phyloP scores from a whole-genome alignment of 2,113 vertebrate species.

The Peromyscus leucopus region DNA sequence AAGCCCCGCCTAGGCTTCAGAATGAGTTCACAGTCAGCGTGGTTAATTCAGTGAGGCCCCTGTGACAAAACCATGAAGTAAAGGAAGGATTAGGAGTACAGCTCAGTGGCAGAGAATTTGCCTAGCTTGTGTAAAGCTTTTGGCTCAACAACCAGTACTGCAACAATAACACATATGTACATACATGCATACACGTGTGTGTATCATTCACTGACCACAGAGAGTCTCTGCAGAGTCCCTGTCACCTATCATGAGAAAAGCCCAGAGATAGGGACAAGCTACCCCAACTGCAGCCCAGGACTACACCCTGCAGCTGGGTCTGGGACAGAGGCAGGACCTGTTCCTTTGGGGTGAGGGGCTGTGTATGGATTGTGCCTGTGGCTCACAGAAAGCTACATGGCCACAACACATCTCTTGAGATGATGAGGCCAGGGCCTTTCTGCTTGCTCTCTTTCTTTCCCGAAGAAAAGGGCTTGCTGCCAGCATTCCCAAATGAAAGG shows the following conservation, averaged over 20 bases:
- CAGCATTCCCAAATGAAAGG: not conserved
- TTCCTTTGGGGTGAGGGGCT: not conserved
- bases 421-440: not conserved
- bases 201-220: accelerated
- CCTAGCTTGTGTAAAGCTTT: not conserved
- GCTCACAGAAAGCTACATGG: too few species aligned
- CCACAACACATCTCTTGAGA: not conserved
- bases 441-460: not conserved
- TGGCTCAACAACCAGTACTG: not conserved
- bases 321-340: accelerated
- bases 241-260: not conserved
- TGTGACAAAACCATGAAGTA: not conserved
- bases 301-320: accelerated
- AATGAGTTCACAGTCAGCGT: not conserved
- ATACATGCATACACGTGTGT: not conserved
- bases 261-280: not conserved
- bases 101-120: not conserved
- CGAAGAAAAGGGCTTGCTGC: not conserved
- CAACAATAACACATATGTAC: not conserved
- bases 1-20: not conserved
- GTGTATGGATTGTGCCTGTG: accelerated
- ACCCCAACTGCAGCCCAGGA: accelerated
- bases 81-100: not conserved
- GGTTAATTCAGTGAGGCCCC: not conserved
- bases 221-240: not conserved